A percentile compares a stretch with the other conserved stretches of the same genome.
These are phyloP conservation scores for Agriopis leucophaearia DNA, from an alignment of 2,888 invertebrate species.

Conservation along the genomic window DNA sequence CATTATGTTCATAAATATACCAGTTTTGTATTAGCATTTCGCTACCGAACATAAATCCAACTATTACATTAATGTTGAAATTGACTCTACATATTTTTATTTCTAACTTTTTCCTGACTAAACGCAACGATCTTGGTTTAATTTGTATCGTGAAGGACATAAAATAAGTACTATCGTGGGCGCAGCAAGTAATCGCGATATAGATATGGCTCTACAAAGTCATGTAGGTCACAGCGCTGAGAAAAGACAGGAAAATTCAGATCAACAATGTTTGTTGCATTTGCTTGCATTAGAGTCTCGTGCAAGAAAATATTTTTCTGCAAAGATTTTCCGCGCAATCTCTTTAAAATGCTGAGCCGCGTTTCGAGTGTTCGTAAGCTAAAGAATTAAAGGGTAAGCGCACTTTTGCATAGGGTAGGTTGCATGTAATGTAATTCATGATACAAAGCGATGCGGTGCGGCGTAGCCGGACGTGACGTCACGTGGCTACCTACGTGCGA, in stretches of 20 bases:
- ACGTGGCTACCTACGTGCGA: constrained; percentile 65
- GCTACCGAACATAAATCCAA: too few species aligned
- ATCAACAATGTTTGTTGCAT: constrained; percentile 25
- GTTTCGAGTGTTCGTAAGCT: constrained; percentile 37
- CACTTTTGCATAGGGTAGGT: constrained; percentile 54
- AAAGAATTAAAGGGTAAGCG: constrained; percentile 43
- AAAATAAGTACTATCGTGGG: not conserved
- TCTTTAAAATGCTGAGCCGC: constrained; percentile 16
- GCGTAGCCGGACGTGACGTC: constrained; percentile 69
- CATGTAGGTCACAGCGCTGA: constrained; percentile 6
- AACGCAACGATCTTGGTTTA: too few species aligned
- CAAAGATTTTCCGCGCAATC: constrained; percentile 26
- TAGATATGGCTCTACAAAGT: constrained; percentile 5
- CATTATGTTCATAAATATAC: too few species aligned
- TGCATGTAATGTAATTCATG: constrained; percentile 65
- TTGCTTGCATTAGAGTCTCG: constrained; percentile 5
- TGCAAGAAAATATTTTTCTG: constrained; percentile 20
- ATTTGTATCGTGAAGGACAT: too few species aligned
- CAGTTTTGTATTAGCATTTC: too few species aligned
- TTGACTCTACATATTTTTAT: too few species aligned
- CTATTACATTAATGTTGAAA: too few species aligned
- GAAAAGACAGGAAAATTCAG: constrained; percentile 8
- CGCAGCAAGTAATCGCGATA: not conserved
- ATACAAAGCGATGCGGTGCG: constrained; percentile 58
- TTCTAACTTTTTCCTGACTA: too few species aligned